A percentile compares a stretch with the other conserved stretches of the same genome.
These are phyloP conservation scores for Chelmon rostratus DNA, from an alignment of 2,797 vertebrate genomes.

Conservation along the genomic window DNA sequence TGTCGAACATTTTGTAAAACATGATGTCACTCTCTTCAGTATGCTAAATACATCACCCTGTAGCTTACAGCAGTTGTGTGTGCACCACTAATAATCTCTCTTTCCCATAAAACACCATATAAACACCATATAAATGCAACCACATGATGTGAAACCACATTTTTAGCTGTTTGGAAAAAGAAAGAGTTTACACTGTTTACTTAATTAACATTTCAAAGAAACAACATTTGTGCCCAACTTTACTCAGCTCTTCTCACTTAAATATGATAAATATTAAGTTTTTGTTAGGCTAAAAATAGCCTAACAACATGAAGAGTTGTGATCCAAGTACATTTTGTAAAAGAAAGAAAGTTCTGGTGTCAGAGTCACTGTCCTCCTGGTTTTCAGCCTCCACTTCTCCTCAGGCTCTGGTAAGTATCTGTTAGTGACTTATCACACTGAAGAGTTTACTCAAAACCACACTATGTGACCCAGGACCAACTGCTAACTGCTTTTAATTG, in stretches of 20 bases:
- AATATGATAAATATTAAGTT: no score
- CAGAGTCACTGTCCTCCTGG: conserved; percentile 76
- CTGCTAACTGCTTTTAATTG: conserved; percentile 52
- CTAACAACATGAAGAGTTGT: conserved; percentile 27
- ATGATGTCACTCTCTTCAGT: not conserved
- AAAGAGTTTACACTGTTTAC: not conserved
- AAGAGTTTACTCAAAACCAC: conserved; percentile 59
- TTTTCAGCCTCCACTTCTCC: conserved; percentile 53
- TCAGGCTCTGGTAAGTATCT: conserved; percentile 63
- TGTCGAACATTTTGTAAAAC: not conserved
- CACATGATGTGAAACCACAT: not conserved
- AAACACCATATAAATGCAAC: conserved; percentile 1
- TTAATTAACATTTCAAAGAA: conserved; percentile 9
- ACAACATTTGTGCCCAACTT: not conserved
- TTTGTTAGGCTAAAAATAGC: conserved; percentile 58
- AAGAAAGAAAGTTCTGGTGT: conserved; percentile 16
- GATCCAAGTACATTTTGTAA: conserved; percentile 33
- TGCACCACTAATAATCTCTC: not conserved
- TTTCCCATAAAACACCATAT: not conserved
- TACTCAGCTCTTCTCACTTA: conserved; percentile 7
- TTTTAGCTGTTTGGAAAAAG: conserved; percentile 1
- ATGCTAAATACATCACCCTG: not conserved
- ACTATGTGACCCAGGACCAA: conserved; percentile 18
- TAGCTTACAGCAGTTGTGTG: not conserved
- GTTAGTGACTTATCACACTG: conserved; percentile 57